Conservation (phyloP, 2,113 vertebrate species). For the Osmerus eperlanus region DNA sequence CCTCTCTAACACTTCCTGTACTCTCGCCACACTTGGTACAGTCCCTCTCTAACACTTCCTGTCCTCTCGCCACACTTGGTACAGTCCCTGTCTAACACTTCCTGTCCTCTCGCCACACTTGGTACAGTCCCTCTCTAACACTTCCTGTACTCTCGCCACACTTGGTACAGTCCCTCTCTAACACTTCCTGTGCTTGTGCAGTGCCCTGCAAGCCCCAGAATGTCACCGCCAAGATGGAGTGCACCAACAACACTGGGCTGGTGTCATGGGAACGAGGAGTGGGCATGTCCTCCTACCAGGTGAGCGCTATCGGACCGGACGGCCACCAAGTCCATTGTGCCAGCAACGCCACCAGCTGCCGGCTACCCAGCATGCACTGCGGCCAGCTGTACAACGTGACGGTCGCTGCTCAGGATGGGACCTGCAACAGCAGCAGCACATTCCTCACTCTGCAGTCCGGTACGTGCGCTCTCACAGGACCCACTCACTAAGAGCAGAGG, state of each 20-base stretch:
- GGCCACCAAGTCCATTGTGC: constrained; percentile 56
- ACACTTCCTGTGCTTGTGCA: constrained; percentile 32
- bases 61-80: too few species aligned
- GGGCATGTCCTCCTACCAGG: constrained; percentile 47
- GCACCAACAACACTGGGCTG: constrained; percentile 52
- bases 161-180: neutral
- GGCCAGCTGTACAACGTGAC: constrained; percentile 72
- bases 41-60: neutral
- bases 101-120: too few species aligned
- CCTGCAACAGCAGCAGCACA: constrained; percentile 56
- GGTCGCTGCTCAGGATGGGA: constrained; percentile 59
- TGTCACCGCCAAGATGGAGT: constrained; percentile 52
- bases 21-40: neutral
- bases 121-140: neutral
- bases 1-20: neutral
- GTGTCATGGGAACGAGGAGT: constrained; percentile 67
- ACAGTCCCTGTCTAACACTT: too few species aligned
- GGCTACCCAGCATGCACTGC: constrained; percentile 62
- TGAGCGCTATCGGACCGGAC: constrained; percentile 56
- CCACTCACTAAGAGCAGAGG: neutral
- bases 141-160: neutral
- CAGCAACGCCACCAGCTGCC: constrained; percentile 50
- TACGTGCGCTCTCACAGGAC: constrained; percentile 9
- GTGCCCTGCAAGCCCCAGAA: constrained; percentile 63
- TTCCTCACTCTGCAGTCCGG: constrained; percentile 62